Conservation (phyloP, 2,888 invertebrate species). For the Palloptera scutellata region DNA sequence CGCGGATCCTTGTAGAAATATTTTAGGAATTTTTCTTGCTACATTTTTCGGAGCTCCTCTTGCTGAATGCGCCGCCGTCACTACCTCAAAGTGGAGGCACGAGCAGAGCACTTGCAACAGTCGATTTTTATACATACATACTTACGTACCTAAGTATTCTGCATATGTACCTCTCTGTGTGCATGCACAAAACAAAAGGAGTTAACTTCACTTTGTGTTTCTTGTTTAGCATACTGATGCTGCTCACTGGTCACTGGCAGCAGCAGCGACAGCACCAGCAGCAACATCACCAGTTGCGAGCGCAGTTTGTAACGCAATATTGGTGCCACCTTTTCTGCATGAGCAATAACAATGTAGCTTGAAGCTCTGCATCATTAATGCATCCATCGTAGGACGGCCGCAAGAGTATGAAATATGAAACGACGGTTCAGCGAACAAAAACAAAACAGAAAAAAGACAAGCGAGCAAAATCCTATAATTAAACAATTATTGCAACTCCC, state of each 20-base stretch:
- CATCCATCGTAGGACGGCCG: constrained; percentile 39
- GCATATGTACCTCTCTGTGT: too few species aligned
- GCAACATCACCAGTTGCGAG: not conserved
- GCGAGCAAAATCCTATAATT: constrained; percentile 64
- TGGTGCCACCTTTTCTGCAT: constrained; percentile 38
- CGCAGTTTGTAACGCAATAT: constrained; percentile 12
- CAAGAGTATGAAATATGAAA: constrained; percentile 44
- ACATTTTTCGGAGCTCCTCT: constrained; percentile 1
- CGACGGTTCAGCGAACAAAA: constrained; percentile 43
- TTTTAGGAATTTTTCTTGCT: constrained; percentile 40
- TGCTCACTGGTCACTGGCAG: constrained; percentile 35
- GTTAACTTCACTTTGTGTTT: constrained; percentile 26
- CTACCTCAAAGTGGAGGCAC: constrained; percentile 24
- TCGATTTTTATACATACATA: not conserved
- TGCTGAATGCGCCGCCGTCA: not conserved
- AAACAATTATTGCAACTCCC: constrained; percentile 66
- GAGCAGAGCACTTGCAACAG: constrained; percentile 27
- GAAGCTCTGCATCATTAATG: constrained; percentile 44
- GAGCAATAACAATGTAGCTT: constrained; percentile 30
- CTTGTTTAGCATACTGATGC: constrained; percentile 28
- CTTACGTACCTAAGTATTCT: not conserved
- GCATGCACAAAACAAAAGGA: constrained; percentile 31
- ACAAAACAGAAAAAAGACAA: constrained; percentile 53
- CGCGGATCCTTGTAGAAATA: constrained; percentile 36
- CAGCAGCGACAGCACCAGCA: not conserved